These are phyloP conservation scores for Urocynchramus pylzowi DNA, from an alignment of 2,113 vertebrate species.

Conservation along the genomic window DNA sequence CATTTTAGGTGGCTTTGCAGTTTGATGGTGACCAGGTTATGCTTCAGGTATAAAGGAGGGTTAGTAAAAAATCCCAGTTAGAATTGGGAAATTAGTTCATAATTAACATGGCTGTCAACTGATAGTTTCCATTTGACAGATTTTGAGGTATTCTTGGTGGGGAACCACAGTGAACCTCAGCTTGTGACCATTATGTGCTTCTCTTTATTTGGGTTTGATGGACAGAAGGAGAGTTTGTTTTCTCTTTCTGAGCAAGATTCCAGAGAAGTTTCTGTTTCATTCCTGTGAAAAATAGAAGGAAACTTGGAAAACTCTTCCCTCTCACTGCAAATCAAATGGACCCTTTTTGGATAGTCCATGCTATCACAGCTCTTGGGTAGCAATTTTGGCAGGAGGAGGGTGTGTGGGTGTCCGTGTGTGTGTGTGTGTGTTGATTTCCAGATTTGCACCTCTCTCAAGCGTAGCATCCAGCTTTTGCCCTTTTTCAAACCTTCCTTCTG, in stretches of 20 bases:
- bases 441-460: background rate
- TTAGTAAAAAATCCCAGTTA: background rate
- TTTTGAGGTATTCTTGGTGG: background rate
- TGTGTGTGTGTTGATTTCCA: background rate
- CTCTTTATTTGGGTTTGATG: background rate
- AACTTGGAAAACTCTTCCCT: background rate
- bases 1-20: background rate
- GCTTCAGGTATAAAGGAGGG: background rate
- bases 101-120: background rate
- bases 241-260: background rate
- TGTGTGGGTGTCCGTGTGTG: background rate
- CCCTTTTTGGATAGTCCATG: background rate
- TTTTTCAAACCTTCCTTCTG: background rate
- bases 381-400: background rate
- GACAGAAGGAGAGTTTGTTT: background rate
- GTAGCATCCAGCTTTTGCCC: background rate
- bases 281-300: background rate
- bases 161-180: background rate
- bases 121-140: background rate
- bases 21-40: background rate
- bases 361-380: background rate
- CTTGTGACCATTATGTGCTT: background rate
- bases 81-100: background rate
- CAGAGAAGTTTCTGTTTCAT: background rate
- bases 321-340: background rate